Base-by-base conservation (phyloP, 2,797 vertebrate genomes). In the Alca torda region DNA sequence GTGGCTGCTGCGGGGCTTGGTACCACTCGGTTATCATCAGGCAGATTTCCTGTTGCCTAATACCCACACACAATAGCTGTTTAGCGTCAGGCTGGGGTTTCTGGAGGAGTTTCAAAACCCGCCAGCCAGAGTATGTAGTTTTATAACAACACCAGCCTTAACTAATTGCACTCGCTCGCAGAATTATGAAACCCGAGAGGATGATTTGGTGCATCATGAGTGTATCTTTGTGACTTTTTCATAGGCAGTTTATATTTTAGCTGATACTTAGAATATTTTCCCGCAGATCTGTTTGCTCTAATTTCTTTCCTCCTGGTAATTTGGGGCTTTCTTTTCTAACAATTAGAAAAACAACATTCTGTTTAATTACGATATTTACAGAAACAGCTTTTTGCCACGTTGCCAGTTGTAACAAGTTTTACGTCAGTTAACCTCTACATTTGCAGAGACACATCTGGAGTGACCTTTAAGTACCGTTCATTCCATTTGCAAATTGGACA, bases 31-130 rank as follows among this genome's bases (percentile, higher is more conserved):
- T 97, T 94, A 97, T 97, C 95, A 94, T 87, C 89, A 97, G 93
- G 85, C 95, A 93, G 90, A 94, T 96, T 98, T 98, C 97, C 97
- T 98, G 96, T 96, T 97, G 91, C 91, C 94, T 95, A 88, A 97
- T 91, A 96, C 81, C 89, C 93, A 96, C 97, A 97, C 95, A 95
- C 87, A 96, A 96, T 97, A 96, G 91, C 81, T 89, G 90, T 92
- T 92, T 28, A 96, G 88, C 37, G 8, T 96, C 74, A 91, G 88
- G 60, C 93, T 93, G 72, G 67, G 93, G 84, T 89, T 97, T 75
- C 95, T 95, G 90, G 89, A 97, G 64, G 39, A 68, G 88, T 87
- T 93, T 97, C 94, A 96, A 93, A 96, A 79, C 50, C 89, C 63
- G 25, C 82, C 94, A 95, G 95, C 80, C 90, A 82, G 75, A 89